A percentile compares a stretch with the other conserved stretches of the same genome.
These are phyloP conservation scores for Cheilosia scutellata DNA, from an alignment of 2,888 invertebrate species.

Conservation along the genomic window DNA sequence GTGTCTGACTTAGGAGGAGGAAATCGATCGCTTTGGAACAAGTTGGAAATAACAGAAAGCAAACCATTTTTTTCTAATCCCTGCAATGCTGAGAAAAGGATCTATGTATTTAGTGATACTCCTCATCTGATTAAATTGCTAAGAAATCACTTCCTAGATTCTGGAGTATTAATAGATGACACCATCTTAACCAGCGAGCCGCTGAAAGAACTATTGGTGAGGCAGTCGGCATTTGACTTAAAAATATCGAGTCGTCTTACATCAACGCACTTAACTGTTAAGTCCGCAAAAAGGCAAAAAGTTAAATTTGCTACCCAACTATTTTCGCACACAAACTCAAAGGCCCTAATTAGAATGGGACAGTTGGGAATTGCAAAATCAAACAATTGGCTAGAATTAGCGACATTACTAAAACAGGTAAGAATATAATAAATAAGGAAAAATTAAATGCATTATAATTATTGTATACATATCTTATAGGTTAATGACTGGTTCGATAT, in stretches of 20 bases:
- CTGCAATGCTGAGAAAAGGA: neutral
- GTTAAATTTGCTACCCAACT: conserved; percentile 33
- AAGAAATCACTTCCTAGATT: conserved; percentile 10
- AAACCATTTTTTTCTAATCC: conserved; percentile 1
- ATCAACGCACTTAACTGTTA: neutral
- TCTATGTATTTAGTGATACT: conserved; percentile 3
- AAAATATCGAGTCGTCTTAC: conserved; percentile 1
- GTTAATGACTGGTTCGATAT: conserved; percentile 77
- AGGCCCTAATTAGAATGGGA: conserved; percentile 70
- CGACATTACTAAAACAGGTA: conserved; percentile 73
- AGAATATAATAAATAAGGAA: neutral
- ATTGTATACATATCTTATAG: conserved; percentile 17
- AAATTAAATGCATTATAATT: neutral
- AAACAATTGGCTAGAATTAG: conserved; percentile 70
- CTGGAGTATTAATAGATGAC: neutral
- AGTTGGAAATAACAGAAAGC: neutral
- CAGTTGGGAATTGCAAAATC: conserved; percentile 37
- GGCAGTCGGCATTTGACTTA: neutral
- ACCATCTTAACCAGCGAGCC: neutral
- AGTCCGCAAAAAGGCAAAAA: conserved; percentile 51
- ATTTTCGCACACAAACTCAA: too few relatives aligned
- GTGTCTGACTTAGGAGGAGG: too few relatives aligned
- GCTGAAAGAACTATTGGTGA: neutral
- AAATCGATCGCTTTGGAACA: neutral
- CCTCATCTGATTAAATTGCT: conserved; percentile 3